Evolutionary conservation across 2,113 vertebrate species (phyloP).

Genomic region (Lepisosteus oculatus): DNA sequence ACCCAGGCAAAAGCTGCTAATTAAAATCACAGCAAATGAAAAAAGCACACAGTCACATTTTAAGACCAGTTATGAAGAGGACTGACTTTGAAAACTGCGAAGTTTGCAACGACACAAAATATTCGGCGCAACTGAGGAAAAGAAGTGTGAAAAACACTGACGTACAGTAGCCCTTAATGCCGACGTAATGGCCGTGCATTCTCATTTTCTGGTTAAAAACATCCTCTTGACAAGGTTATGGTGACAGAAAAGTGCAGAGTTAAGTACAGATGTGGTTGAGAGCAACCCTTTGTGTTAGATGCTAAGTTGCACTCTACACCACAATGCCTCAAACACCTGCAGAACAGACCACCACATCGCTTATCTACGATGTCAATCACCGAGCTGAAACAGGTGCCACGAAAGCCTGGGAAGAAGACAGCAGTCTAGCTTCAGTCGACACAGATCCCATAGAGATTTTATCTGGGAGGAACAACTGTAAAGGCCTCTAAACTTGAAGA

Average conservation of each 20-base stretch:
- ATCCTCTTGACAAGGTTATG: conserved; percentile 34
- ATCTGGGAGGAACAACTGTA: too few species aligned
- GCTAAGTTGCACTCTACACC: conserved; percentile 40
- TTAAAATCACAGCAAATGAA: too few species aligned
- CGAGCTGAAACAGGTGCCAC: conserved; percentile 39
- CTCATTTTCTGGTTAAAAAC: conserved; percentile 42
- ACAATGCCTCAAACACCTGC: conserved; percentile 53
- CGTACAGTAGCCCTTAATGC: not conserved
- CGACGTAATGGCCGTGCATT: not conserved
- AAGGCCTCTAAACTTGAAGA: too few species aligned
- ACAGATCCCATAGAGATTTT: too few species aligned
- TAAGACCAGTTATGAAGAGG: too few species aligned
- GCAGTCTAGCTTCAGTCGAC: too few species aligned
- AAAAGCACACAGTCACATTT: too few species aligned
- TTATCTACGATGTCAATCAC: conserved; percentile 41
- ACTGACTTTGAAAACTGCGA: too few species aligned
- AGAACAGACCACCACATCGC: conserved; percentile 25
- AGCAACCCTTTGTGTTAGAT: conserved; percentile 32
- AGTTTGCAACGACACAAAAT: too few species aligned
- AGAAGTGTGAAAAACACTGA: not conserved
- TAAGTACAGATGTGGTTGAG: conserved; percentile 52
- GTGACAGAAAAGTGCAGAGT: conserved; percentile 28
- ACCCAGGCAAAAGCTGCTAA: too few species aligned
- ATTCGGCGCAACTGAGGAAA: too few species aligned
- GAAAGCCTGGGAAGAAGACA: conserved; percentile 17